Conservation (phyloP, 2,888 invertebrate species). For the Cataglyphis altisquamis region DNA sequence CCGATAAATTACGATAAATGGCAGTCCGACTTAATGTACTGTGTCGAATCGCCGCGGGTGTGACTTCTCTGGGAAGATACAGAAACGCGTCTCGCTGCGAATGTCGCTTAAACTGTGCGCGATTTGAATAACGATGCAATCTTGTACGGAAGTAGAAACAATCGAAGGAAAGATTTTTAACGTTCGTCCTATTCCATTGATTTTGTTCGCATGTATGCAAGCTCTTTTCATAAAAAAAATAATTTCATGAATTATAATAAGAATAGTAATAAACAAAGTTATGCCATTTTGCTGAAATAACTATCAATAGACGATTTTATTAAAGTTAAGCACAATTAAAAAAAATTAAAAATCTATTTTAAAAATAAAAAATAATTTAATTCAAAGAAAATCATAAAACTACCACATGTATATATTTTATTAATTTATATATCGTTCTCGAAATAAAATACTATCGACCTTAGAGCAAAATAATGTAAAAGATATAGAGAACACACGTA, state of each 20-base stretch:
- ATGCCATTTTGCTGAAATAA: background rate
- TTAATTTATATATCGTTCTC: background rate
- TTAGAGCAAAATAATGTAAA: background rate
- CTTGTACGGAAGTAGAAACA: conserved; percentile 12
- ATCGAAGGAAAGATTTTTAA: conserved; percentile 6
- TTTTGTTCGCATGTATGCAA: background rate
- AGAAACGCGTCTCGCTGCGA: conserved; percentile 43
- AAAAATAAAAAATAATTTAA: background rate
- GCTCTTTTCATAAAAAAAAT: background rate
- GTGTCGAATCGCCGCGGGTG: conserved; percentile 38
- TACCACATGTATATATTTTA: background rate
- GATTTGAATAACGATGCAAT: conserved; percentile 30
- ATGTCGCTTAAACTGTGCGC: conserved; percentile 9
- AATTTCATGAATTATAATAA: background rate
- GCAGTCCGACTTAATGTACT: conserved; percentile 55
- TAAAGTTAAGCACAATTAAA: too few species aligned
- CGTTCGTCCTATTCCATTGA: background rate
- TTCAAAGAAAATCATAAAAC: background rate
- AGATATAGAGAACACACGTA: background rate
- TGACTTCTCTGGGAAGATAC: conserved; percentile 24
- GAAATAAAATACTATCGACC: background rate
- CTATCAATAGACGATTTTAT: background rate
- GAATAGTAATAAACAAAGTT: too few species aligned
- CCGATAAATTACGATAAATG: conserved; percentile 59
- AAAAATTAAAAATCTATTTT: too few species aligned